A percentile compares a stretch with the other conserved stretches of the same genome.
These are phyloP conservation scores for Rhadinocentrus ornatus DNA, from an alignment of 2,797 vertebrate species.

Conservation along the genomic window DNA sequence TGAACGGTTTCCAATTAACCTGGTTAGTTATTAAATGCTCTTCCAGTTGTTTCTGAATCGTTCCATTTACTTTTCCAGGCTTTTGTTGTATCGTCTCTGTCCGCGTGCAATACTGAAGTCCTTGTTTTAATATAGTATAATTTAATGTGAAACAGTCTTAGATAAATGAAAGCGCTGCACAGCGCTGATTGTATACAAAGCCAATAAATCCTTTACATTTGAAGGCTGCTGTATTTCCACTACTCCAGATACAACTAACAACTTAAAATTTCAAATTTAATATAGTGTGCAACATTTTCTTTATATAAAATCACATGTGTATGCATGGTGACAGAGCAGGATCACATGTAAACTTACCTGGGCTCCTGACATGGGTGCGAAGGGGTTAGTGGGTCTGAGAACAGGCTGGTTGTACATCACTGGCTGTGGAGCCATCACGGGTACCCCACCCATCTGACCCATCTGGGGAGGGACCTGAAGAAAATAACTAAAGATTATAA, in stretches of 20 bases:
- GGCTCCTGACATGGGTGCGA: slow-evolving; percentile 87
- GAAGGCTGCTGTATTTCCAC: background rate
- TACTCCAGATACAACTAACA: background rate
- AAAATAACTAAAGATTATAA: background rate
- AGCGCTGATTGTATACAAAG: too few relatives aligned
- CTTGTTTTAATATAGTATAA: background rate
- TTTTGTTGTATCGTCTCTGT: too few relatives aligned
- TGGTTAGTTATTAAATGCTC: too few relatives aligned
- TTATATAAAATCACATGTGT: too few relatives aligned
- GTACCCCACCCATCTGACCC: slow-evolving; percentile 87
- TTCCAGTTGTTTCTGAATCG: too few relatives aligned
- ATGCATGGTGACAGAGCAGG: too few relatives aligned
- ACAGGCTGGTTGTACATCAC: slow-evolving; percentile 89
- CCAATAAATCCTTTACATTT: background rate
- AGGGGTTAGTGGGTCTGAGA: slow-evolving; percentile 89
- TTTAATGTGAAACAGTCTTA: background rate
- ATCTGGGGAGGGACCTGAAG: slow-evolving; percentile 87
- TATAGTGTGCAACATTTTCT: too few relatives aligned
- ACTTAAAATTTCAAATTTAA: background rate
- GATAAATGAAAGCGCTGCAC: background rate
- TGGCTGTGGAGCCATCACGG: slow-evolving; percentile 87
- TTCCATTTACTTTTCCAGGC: too few relatives aligned
- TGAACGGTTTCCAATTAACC: too few relatives aligned
- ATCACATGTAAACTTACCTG: slow-evolving; percentile 80
- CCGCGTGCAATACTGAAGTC: background rate